Evolutionary conservation across 1,140 invertebrate genomes (phyloP).

Genomic region (Lanistes nyassanus): DNA sequence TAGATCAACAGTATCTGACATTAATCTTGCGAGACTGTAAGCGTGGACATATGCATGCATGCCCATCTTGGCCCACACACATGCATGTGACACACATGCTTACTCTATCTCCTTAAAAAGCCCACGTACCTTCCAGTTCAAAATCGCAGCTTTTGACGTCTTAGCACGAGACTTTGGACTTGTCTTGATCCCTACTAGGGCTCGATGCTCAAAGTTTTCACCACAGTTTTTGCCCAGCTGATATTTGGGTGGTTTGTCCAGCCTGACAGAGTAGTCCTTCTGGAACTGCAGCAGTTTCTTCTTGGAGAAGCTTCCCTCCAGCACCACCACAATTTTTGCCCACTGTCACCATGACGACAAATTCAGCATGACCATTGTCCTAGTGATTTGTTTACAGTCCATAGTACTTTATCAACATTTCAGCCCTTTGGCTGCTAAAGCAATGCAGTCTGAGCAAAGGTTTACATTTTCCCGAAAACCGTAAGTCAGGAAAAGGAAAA

Average conservation of each 20-base stretch:
- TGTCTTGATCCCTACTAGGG: conserved; percentile 97
- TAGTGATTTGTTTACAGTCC: no score
- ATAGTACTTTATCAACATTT: no score
- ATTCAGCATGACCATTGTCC: no score
- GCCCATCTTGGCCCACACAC: neutral
- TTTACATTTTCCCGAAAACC: no score
- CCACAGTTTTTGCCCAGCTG: conserved; percentile 73
- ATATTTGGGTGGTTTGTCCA: conserved; percentile 70
- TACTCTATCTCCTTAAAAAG: neutral
- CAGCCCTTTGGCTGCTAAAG: no score
- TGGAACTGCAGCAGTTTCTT: conserved; percentile 89
- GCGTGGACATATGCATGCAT: neutral
- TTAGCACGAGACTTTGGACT: conserved; percentile 95
- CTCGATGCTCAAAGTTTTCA: conserved; percentile 74
- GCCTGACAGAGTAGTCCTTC: conserved; percentile 93
- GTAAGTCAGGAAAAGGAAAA: no score
- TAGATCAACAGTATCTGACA: no score
- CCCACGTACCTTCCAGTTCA: conserved; percentile 91
- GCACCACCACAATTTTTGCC: conserved; percentile 96
- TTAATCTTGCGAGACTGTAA: conserved; percentile 8
- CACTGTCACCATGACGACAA: conserved; percentile 73
- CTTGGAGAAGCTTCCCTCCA: conserved; percentile 91
- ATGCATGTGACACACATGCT: neutral
- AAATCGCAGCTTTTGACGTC: conserved; percentile 94
- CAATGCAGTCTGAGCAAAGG: no score